Evolutionary conservation across 2,888 invertebrate genomes (phyloP), one percentile per base, ranked within the genome.

Genomic region (Lithodes maja): DNA sequence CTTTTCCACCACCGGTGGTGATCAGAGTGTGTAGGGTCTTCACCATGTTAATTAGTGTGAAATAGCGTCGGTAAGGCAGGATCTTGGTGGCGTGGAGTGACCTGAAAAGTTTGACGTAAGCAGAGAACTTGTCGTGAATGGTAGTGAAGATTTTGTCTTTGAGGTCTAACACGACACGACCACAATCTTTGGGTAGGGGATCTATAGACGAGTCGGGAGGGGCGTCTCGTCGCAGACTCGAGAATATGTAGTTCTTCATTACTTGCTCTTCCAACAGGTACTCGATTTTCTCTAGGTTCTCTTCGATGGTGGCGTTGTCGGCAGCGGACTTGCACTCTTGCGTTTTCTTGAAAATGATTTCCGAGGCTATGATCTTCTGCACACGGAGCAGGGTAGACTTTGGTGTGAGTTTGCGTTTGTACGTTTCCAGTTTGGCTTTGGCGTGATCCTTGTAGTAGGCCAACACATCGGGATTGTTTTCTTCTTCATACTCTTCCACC

Each of bases 341-440:
- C 68, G 68, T 68, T 15, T 68, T 68, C 68, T 68, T 68, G 68
- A 68, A 68, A 15, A 68, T 68, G 68, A 68, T 68, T 68, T 68
- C 68, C 7, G 68, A 68, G 9, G 68, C 7, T 7, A 68, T 68
- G 68, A 68, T 68, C 68, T 68, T 68, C 15, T 68, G 68, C 9
- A 68, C 15, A 12, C 68, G 68, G 15, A 68, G 68, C 9, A 68
- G 68, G 9, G 68, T 12, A 68, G 7, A 68, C 68, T 68, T 68
- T 7, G 68, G 68, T 12, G 15, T 68, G 9, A 68, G 15, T 68
- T 15, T 7, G 7, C 68, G 68, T 68, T 15, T 68, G 68, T 68
- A 68, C 68, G 7, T 68, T 12, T 68, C 9, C 15, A 15, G 68
- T 68, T 15, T 68, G 68, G 7, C 68, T 7, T 68, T 68, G 68